Evolutionary conservation across 2,113 vertebrate genomes (phyloP).

Genomic region (Corynorhinus townsendii): DNA sequence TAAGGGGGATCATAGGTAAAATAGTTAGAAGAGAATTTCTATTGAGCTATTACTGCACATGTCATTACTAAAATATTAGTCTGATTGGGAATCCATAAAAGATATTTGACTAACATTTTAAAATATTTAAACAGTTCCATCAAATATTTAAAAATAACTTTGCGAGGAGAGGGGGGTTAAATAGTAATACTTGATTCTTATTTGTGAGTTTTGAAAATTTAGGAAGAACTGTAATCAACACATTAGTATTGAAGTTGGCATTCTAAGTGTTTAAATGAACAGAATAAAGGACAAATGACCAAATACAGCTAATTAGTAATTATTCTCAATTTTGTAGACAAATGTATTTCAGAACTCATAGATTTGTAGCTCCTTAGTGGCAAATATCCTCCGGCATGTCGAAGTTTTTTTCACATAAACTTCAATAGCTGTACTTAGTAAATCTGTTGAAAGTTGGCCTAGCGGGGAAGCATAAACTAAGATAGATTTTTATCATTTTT

Average conservation of each 20-base stretch:
- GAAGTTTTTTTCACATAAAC: neutral
- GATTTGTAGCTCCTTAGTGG: neutral
- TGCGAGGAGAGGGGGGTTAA: neutral
- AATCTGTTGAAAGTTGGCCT: neutral
- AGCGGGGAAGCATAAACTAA: neutral
- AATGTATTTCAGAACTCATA: neutral
- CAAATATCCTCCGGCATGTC: neutral
- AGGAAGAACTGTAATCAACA: neutral
- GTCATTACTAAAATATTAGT: constrained; percentile 1
- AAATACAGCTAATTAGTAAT: neutral
- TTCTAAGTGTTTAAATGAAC: neutral
- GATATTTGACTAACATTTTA: neutral
- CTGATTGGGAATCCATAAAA: neutral
- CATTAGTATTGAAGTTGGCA: neutral
- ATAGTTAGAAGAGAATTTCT: neutral
- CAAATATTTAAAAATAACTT: neutral
- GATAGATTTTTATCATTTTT: neutral
- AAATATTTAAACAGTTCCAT: neutral
- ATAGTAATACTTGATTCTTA: neutral
- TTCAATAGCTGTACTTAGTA: neutral
- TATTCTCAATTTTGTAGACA: neutral
- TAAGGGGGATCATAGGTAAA: neutral
- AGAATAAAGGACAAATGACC: neutral
- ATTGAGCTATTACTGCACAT: neutral
- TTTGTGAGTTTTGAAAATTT: neutral